Base-by-base conservation (phyloP, 2,888 invertebrate genomes). In the Drosophila melanocephala region DNA sequence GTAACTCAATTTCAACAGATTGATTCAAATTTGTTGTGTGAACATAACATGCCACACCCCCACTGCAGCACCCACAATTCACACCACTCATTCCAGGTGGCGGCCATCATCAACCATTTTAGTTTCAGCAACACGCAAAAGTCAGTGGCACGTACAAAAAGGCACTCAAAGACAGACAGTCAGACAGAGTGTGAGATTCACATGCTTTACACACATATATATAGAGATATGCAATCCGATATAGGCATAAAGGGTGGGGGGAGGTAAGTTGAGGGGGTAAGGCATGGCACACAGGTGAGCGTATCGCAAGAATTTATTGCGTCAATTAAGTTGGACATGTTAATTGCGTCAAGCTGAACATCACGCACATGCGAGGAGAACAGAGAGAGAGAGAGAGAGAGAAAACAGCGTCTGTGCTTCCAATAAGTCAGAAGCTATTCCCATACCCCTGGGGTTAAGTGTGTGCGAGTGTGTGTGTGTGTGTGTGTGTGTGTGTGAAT, bases 291-390 rank as follows among this genome's bases (percentile, higher is more conserved):
- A 55, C 61, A 69, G 79, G 74, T 58, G 44, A 71, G 53, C 58
- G 70, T 62, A 76, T 63, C 80, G 82, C 82, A 91, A 91, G 87
- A 87, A 88, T 88, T 89, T 91, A 88, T 88, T 88, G 91, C 87
- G 91, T 91, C 87, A 91, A 91, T 88, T 88, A 88, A 88, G 91
- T 91, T 91, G 87, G 91, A 88, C 91, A 88, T 88, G 87, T 88
- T 88, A 88, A 88, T 88, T 88, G 91, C 88, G 90, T 91, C 89
- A 91, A 88, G 87, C 83, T 89, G 88, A 91, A 84, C 91, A 88
- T 78, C 90, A 87, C 87, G 90, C 87, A 91, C 87, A 90, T 79
- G 72, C 69, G 78, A 53, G 56, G 60, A 28, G n/a, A 0, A 14
- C 5, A 14, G 14, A 35, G 39, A 22, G 47, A 35, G 35, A 33